Base-by-base conservation (phyloP, 2,113 vertebrate genomes). In the Alethe diademata region DNA sequence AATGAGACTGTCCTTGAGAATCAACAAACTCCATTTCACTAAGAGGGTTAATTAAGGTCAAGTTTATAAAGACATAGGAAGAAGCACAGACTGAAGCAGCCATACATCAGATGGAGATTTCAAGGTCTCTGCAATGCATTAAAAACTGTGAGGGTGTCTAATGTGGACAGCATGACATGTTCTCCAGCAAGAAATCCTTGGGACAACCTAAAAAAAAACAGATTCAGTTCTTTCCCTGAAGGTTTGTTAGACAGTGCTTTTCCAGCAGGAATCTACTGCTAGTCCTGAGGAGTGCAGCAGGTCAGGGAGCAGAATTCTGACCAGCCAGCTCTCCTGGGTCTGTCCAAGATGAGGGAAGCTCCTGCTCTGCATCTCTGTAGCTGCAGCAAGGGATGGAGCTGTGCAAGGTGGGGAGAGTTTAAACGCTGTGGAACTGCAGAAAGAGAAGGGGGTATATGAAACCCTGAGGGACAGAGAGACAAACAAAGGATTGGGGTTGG, bases 11-110 rank as follows among this genome's bases (percentile, higher is more conserved):
- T 97, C 88, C 92, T 97, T 97, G 96, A 96, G 92, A 97, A 88
- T 78, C 95, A 97, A 95, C 97, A 93, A 96, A 95, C 90, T 97
- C 45, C 76, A 91, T 96, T 97, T 95, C 95, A 69, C 86, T 95
- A 97, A 94, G 86, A 98, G 95, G 93, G 96, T 97, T 98, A 98
- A 98, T 98, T 97, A 98, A 97, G 96, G 95, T 97, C 96, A 95
- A 35, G 80, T 94, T 97, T 96, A 83, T 97, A 97, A 95, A 92
- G 61, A 62, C n/a, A 51, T 95, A 71, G 65, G 94, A 95, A 92
- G 70, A 93, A 95, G 69, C 71, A 71, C 62, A 86, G 93, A 85
- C 60, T 72, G 86, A 96, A 97, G 80, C 36, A 93, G 85, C 47
- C 6, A 3, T 89, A 83, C 92, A 97, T 93, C 85, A 93, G 67